A percentile compares a stretch with the other conserved stretches of the same genome.
These are phyloP conservation scores for Leptoclinus maculatus DNA, from an alignment of 2,797 vertebrate species.

Conservation along the genomic window DNA sequence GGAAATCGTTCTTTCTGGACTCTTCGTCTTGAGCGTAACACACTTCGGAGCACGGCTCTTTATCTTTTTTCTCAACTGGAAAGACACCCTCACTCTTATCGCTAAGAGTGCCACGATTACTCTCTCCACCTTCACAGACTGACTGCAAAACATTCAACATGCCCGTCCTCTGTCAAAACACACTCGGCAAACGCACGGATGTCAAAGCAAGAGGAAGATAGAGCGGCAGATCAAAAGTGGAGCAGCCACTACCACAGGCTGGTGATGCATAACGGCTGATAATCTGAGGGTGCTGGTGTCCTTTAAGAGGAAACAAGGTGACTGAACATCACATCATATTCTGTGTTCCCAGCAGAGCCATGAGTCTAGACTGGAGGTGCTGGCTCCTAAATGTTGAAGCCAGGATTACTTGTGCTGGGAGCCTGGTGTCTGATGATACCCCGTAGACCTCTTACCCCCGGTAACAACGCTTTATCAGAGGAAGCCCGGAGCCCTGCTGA, in stretches of 20 bases:
- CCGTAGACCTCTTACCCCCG: constrained; percentile 45
- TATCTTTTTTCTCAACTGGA: constrained; percentile 20
- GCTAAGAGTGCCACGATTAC: constrained; percentile 20
- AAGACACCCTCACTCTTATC: constrained; percentile 30
- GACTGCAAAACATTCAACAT: constrained; percentile 22
- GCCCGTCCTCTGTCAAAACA: constrained; percentile 11
- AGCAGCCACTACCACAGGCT: neutral
- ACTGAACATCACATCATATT: neutral
- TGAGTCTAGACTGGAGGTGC: constrained; percentile 27
- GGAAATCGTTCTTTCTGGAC: neutral
- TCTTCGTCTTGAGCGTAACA: neutral
- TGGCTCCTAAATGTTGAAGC: constrained; percentile 42
- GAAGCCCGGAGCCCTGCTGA: constrained; percentile 55
- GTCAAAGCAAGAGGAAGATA: constrained; percentile 15
- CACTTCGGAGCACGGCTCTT: neutral
- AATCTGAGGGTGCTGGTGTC: constrained; percentile 10
- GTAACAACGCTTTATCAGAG: constrained; percentile 41
- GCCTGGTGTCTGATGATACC: constrained; percentile 32
- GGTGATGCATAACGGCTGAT: constrained; percentile 14
- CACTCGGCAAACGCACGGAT: neutral
- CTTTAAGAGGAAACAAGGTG: constrained; percentile 21
- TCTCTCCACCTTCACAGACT: constrained; percentile 26
- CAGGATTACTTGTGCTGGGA: constrained; percentile 40
- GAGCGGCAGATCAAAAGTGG: constrained; percentile 13
- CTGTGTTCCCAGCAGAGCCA: neutral